Base-by-base conservation (phyloP, 64 coral and sea anemone species). In the Montipora sp. region DNA sequence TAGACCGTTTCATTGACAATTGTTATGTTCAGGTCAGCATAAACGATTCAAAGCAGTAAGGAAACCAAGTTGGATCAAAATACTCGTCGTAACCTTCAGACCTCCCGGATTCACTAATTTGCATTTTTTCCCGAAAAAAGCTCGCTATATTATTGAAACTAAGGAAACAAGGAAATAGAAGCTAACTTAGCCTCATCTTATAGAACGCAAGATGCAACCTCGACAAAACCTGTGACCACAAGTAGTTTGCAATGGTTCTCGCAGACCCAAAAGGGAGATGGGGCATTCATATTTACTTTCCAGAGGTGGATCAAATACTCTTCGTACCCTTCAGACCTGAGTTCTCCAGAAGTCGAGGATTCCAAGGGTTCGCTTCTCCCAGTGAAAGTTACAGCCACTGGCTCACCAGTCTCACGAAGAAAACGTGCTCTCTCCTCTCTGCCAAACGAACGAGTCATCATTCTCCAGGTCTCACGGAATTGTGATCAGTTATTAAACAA, bases 261-360 rank as follows among this genome's bases (percentile, higher is more conserved):
- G n/a, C 12, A 88, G 45, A 0, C 84, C 92, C 18, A 93, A 2
- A 75, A 81, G 80, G 43, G 84, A 93, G 49, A 93, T 93, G 3
- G 92, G 92, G 60, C 92, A 93, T 61, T 88, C 84, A 21, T 88
- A 93, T 15, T 88, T 93, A 24, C 84, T 88, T 58, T 93, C 92
- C 11, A 93, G 73, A 2, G 83, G 83, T 5, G 90, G 90, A 61
- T 92, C 90, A 63, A 92, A 18, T 48, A 77, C 7, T 92, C 90
- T 5, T 92, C 90, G 50, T 72, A 83, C 0, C 90, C 82, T 59
- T 92, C 81, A 58, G 78, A 80, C 48, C 51, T 22, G 2, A 47
- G 48, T 80, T 80, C 77, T 20, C 55, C 48, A 7, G 9, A n/a
- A 22, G 5, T 53, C 5, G 8, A 53, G 51, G 77, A 51, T 24